Base-by-base conservation (phyloP, 2,113 vertebrate genomes). In the Gasterosteus nipponicus region DNA sequence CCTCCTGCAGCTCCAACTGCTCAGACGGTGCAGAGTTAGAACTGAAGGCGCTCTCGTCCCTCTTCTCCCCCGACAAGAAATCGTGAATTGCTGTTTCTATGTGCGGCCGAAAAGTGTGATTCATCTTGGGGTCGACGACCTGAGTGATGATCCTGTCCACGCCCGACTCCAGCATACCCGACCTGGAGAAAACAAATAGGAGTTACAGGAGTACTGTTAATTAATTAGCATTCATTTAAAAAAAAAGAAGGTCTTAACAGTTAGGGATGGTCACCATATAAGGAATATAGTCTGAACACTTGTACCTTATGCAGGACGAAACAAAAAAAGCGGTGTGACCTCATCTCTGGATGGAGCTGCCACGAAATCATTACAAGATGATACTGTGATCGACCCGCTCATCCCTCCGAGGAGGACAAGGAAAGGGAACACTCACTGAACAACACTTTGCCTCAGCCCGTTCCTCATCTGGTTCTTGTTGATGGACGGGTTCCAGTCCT, bases 101-200 rank as follows among this genome's bases (percentile, higher is more conserved):
- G 91, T 97, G 95, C 0, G 98, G 98, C 80, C 97, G 94, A 93
- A 99, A 99, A 88, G 96, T 99, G 93, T 99, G 97, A 92, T 99
- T 98, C 75, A 99, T 93, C 87, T 99, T 99, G 73, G 97, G 97
- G 90, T 99, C 98, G 82, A 99, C 98, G 73, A 98, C 98, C 92
- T 99, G 98, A 82, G 97, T 97, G 92, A 99, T 99, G 90, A 99
- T 99, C 91, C 98, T 94, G 94, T 99, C 98, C 85, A 99, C 98
- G 78, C 98, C 98, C 4, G 96, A 96, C 93, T 99, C 98, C 94
- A 99, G 87, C 98, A 99, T 99, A 69, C 98, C 97, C 2, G 98
- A 98, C 88, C 97, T 98, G 47, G 41, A 33, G 42, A 31, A 59
- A 1, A 35, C 7, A 73, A 63, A 56, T 1, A 59, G 3, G 14